Conservation (phyloP, 2,113 vertebrate species). For the Chiloscyllium plagiosum region DNA sequence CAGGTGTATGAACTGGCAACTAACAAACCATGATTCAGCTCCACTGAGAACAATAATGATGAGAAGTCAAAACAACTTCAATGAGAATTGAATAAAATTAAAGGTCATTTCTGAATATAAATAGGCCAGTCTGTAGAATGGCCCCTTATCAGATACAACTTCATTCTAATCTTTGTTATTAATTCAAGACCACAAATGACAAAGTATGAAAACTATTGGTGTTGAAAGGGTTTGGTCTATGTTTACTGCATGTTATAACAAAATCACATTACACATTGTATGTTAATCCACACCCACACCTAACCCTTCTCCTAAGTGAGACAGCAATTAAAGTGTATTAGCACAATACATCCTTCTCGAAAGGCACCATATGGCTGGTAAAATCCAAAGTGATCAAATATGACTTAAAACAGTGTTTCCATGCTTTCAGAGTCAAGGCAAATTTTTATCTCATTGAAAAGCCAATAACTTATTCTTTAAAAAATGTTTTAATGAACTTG, state of each 20-base stretch:
- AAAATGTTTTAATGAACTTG: too few species aligned
- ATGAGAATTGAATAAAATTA: constrained; percentile 17
- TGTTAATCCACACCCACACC: background rate
- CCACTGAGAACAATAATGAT: background rate
- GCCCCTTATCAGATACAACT: background rate
- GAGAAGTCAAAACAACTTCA: constrained; percentile 15
- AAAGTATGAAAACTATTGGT: background rate
- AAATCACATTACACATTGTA: background rate
- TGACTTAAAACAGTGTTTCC: background rate
- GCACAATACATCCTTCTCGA: background rate
- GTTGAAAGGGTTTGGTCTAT: background rate
- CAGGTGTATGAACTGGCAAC: background rate
- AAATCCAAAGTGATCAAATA: background rate
- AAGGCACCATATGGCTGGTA: background rate
- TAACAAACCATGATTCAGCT: constrained; percentile 1
- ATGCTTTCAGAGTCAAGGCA: background rate
- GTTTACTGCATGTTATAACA: background rate
- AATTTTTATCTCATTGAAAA: background rate
- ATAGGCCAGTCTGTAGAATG: background rate
- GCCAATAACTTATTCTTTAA: background rate
- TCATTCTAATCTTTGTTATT: background rate
- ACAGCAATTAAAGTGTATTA: background rate
- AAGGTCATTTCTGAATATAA: background rate
- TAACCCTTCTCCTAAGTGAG: background rate
- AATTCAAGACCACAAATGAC: background rate